A percentile compares a stretch with the other conserved stretches of the same genome.
phyloP scores from a whole-genome alignment of 2,888 invertebrate genomes.

The Nebria brevicollis region DNA sequence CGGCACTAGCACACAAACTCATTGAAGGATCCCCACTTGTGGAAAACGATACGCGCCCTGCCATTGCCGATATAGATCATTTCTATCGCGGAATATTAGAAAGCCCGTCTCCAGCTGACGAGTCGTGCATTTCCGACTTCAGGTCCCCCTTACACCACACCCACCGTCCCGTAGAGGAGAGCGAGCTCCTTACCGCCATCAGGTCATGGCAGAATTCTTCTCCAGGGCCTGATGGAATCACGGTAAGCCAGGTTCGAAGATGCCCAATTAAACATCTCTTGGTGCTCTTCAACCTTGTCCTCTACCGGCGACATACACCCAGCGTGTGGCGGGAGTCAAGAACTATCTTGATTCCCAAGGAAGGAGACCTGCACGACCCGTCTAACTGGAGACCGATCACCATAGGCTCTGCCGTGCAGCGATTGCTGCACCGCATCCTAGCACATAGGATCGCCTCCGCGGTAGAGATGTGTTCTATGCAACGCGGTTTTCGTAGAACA shows the following conservation, averaged over 20 bases:
- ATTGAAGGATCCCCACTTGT: constrained; percentile 32
- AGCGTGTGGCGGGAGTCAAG: constrained; percentile 5
- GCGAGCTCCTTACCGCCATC: too few species aligned
- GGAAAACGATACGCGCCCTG: constrained; percentile 16
- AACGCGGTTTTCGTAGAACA: constrained; percentile 54
- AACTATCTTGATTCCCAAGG: too few species aligned
- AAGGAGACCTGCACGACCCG: too few species aligned
- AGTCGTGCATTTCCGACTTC: background rate
- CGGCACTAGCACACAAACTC: constrained; percentile 36
- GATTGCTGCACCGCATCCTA: constrained; percentile 52
- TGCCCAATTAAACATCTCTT: constrained; percentile 5
- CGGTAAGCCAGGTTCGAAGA: too few species aligned
- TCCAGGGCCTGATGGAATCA: too few species aligned
- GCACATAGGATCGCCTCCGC: constrained; percentile 36
- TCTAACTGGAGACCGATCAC: background rate
- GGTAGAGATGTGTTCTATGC: constrained; percentile 48
- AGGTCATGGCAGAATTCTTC: too few species aligned
- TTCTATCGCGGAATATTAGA: constrained; percentile 30
- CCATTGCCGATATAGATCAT: constrained; percentile 18
- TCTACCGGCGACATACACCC: constrained; percentile 41
- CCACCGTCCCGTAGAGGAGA: background rate
- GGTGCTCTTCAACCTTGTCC: constrained; percentile 45
- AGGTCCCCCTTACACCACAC: background rate
- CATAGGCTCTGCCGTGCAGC: constrained; percentile 47
- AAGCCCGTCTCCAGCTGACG: constrained; percentile 30